Evolutionary conservation across 2,113 vertebrate genomes (phyloP).

Genomic region (Microtus ochrogaster): DNA sequence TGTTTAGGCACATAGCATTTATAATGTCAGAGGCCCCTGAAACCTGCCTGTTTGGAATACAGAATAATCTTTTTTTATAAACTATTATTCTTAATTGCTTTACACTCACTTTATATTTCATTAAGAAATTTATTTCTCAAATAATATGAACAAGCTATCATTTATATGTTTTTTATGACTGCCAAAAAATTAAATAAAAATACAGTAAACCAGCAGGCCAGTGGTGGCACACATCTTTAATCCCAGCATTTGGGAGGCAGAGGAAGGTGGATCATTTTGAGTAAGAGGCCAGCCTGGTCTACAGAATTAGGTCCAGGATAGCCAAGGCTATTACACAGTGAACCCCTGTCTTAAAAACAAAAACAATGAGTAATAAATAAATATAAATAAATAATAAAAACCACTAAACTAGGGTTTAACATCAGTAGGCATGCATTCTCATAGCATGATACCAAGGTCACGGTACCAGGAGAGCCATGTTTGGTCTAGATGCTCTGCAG

Average conservation of each 20-base stretch:
- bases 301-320: neutral
- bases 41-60: neutral
- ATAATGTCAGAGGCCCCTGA: neutral
- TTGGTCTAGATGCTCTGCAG: neutral
- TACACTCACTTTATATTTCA: neutral
- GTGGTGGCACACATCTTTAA: neutral
- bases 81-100: constrained; percentile 21
- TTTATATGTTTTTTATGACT: neutral
- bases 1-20: neutral
- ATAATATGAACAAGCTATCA: neutral
- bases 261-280: neutral
- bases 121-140: neutral
- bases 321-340: neutral
- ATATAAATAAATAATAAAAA: neutral
- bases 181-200: neutral
- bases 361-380: neutral
- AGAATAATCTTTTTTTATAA: neutral
- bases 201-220: neutral
- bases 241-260: neutral
- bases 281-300: neutral
- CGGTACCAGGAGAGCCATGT: too few species aligned
- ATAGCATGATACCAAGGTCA: neutral
- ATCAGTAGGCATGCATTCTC: neutral
- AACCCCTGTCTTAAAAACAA: neutral
- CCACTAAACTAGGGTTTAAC: neutral